Evolutionary conservation across 2,888 invertebrate genomes (phyloP).

Genomic region (Thymelicus acteon): DNA sequence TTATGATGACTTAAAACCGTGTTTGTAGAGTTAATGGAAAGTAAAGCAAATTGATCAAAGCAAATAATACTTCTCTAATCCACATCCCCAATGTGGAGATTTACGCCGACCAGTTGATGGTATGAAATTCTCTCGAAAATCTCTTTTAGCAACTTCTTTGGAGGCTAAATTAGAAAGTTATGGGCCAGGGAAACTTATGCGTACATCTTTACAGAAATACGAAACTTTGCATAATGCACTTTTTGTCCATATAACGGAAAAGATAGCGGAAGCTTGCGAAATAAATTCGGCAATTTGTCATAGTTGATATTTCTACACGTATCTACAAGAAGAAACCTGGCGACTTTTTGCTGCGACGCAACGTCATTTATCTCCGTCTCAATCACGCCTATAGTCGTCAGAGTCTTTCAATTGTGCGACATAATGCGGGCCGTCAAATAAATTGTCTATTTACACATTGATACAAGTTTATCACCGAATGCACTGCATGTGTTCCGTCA

Average conservation of each 20-base stretch:
- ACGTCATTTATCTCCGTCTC: not conserved
- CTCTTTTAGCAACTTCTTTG: no score
- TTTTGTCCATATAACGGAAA: not conserved
- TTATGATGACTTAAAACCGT: no score
- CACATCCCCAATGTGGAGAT: no score
- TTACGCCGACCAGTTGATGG: no score
- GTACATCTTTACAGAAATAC: not conserved
- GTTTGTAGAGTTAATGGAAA: no score
- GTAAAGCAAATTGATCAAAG: no score
- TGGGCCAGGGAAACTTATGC: no score
- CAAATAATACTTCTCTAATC: no score
- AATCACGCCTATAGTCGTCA: not conserved
- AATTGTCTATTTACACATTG: slow-evolving; percentile 12
- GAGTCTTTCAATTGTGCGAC: not conserved
- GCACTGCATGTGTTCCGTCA: slow-evolving; percentile 9
- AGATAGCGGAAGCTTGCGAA: not conserved
- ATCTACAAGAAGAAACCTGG: not conserved
- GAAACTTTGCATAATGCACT: not conserved
- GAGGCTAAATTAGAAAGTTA: no score
- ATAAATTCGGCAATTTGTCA: not conserved
- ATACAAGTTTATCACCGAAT: slow-evolving; percentile 17
- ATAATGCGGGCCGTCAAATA: not conserved
- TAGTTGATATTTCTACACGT: not conserved
- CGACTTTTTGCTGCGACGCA: no score
- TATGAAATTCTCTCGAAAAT: no score